phyloP scores from a whole-genome alignment of 2,888 invertebrate species.

The Pseudococcus longispinus region DNA sequence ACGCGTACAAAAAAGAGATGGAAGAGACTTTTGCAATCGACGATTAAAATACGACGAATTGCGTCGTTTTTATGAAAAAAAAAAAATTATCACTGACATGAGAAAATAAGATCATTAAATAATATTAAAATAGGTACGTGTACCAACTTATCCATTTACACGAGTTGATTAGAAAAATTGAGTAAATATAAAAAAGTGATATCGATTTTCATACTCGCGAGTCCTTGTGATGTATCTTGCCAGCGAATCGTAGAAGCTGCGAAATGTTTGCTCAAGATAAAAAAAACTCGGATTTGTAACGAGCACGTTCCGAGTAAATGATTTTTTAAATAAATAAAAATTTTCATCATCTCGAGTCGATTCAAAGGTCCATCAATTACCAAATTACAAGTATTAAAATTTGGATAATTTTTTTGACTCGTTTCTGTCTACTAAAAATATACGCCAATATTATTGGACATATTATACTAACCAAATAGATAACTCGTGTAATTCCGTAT shows the following conservation, averaged over 20 bases:
- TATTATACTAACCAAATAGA: neutral
- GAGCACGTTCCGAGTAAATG: neutral
- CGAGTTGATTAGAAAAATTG: neutral
- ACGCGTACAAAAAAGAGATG: neutral
- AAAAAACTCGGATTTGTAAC: neutral
- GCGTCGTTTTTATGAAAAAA: slow-evolving; percentile 15
- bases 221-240: neutral
- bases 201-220: neutral
- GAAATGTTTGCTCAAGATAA: neutral
- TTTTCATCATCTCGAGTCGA: neutral
- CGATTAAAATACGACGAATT: neutral
- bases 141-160: neutral
- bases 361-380: neutral
- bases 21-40: slow-evolving; percentile 36
- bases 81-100: slow-evolving; percentile 6
- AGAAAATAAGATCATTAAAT: neutral
- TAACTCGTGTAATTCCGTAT: neutral
- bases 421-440: neutral
- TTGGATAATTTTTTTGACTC: neutral
- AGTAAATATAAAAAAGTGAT: neutral
- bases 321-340: neutral
- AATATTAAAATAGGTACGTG: neutral
- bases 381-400: neutral
- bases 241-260: neutral
- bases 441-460: neutral